Base-by-base conservation (phyloP, 2,888 invertebrate genomes). In the Epinotia bilunana region DNA sequence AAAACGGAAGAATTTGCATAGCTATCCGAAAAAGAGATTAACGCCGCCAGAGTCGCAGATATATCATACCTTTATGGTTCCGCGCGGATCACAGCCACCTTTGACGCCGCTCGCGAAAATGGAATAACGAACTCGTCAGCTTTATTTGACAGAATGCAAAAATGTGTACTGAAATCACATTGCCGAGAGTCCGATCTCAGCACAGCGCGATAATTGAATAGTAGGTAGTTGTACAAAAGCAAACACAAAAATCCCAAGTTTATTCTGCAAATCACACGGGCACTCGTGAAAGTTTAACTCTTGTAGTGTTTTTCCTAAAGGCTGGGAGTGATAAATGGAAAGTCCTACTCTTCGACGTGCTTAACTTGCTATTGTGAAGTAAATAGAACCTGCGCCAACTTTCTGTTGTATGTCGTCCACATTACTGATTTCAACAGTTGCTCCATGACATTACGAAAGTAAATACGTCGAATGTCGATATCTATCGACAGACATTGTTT, bases 101-200 rank as follows among this genome's bases (percentile, higher is more conserved):
- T 65, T 65, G 65, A 53, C 65, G 53, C 16, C 53, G 53, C 28
- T 53, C 65, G 49, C 53, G 28, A 53, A 65, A 65, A 55, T 65
- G 65, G 65, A 65, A 65, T 65, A 65, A 65, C 65, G 28, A 18
- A 53, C 65, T 65, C 65, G 65, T 65, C 65, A 65, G 65, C 53
- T 55, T 53, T 65, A 65, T 65, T 65, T 55, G 65, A 53, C 53
- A 65, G 65, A n/a, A 53, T 20, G 65, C 53, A 23, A 64, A 65
- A 55, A 43, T 5, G 62, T 43, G 13, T 16, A 33, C 18, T n/a
- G 33, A 65, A 65, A 65, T 53, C 23, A 65, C 53, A 65, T 64
- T 64, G 16, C 28, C 64, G n/a, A 49, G 49, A 23, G 64, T n/a
- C 23, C 49, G 49, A 23, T 65, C 53, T 49, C 53, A 65, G 43